phyloP scores from a whole-genome alignment of 2,113 vertebrate genomes.

The Mormyrus iriodes region DNA sequence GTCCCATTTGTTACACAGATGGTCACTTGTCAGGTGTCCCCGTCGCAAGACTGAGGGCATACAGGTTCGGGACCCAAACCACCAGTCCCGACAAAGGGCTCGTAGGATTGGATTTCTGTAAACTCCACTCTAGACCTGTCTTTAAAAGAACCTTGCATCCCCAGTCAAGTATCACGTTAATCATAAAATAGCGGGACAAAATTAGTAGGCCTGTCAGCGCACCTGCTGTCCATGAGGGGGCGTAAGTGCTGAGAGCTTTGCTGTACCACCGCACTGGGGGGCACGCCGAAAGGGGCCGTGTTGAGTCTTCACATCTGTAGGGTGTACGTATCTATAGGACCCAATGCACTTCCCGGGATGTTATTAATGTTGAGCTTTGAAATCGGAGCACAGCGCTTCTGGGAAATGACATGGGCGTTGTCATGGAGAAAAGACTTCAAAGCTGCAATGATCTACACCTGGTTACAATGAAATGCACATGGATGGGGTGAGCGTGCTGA shows the following conservation, averaged over 20 bases:
- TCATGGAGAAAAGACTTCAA: conserved; percentile 29
- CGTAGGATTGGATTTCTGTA: not conserved
- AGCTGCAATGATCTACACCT: conserved; percentile 26
- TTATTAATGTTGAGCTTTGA: conserved; percentile 40
- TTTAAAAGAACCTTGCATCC: not conserved
- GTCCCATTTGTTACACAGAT: conserved; percentile 22
- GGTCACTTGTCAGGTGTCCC: conserved; percentile 19
- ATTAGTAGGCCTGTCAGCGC: not conserved
- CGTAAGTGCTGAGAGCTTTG: not conserved
- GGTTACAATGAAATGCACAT: conserved; percentile 24
- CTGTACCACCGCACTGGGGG: not conserved
- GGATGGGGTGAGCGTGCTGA: conserved; percentile 21
- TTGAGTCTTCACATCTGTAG: not conserved
- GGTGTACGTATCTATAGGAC: not conserved
- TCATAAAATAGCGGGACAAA: not conserved
- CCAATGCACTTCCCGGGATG: conserved; percentile 22
- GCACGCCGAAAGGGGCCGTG: not conserved
- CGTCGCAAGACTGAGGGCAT: not conserved
- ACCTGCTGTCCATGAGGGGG: not conserved
- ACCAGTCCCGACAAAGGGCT: not conserved
- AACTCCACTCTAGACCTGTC: not conserved
- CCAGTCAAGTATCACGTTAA: not conserved
- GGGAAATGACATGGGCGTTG: conserved; percentile 22
- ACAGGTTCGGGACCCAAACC: not conserved
- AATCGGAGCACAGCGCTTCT: conserved; percentile 45